Evolutionary conservation across 2,113 vertebrate species (phyloP), one percentile per base, ranked within the genome.

Genomic region (Sander vitreus): DNA sequence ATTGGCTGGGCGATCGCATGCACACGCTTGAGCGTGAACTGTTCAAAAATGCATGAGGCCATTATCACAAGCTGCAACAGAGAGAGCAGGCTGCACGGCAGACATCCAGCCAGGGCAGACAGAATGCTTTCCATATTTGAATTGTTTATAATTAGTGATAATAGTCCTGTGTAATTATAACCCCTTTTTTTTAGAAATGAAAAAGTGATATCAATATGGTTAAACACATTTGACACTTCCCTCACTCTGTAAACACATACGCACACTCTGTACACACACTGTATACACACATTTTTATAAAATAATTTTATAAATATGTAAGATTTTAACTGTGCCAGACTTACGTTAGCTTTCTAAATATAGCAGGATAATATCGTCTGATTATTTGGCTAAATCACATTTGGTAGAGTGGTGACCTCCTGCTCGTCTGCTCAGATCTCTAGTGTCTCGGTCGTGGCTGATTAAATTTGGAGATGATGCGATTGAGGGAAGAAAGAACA

Each of bases 331-430:
- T 33, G 19, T 45, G 60, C 39, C 6, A 64, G 62, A 68, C 51
- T 18, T 53, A 23, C 1, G 0, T 72, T 51, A 51, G 30, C 10
- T n/a, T 69, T 45, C 51, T 59, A 30, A 64, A 67, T 54, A 62
- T 50, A 72, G 45, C 58, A 64, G 45, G 18, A 19, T 59, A 39
- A 78, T 68, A 25, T 18, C 5, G 11, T 80, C 36, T 73, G 63
- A 70, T 65, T 69, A 5, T 74, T 65, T 76, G 53, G 19, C 58
- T 66, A 27, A 80, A 75, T 87, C 25, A 68, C 64, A 78, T 85
- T 83, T 78, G 33, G 55, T n/a, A 18, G 64, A 74, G 23, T 47
- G n/a, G n/a, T n/a, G n/a, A 67, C 33, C 75, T 77, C 43, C 59
- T 71, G 48, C 48, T 33, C 6, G 9, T 62, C 39, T 55, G 73